Conservation (phyloP, 2,888 invertebrate genomes). For the Calameuta filiformis region DNA sequence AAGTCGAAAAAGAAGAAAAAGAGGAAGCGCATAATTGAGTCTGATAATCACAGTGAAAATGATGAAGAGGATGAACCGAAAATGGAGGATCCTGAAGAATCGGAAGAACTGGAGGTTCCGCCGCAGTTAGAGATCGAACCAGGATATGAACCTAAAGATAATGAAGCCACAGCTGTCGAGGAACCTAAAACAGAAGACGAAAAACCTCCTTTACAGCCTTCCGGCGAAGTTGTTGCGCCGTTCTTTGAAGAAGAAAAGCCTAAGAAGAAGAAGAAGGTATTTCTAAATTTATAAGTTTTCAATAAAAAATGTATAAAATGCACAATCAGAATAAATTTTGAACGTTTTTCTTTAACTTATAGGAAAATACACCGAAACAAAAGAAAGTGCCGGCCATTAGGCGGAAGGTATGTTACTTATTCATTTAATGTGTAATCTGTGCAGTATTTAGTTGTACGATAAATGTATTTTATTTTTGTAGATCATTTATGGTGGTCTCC, state of each 20-base stretch:
- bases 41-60: constrained; percentile 63
- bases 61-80: constrained; percentile 63
- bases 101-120: constrained; percentile 1
- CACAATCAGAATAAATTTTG: not conserved
- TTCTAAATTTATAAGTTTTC: not conserved
- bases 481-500: constrained; percentile 64
- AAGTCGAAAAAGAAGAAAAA: constrained; percentile 67
- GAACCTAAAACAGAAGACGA: constrained; percentile 6
- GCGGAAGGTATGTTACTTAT: constrained; percentile 32
- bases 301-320: not conserved
- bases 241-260: constrained; percentile 26
- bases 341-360: constrained; percentile 3
- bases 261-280: constrained; percentile 34
- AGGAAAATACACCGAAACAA: constrained; percentile 35
- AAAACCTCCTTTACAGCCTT: not conserved
- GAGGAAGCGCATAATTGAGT: constrained; percentile 63
- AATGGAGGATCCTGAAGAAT: constrained; percentile 59
- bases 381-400: constrained; percentile 34
- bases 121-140: not conserved
- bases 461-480: constrained; percentile 27
- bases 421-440: constrained; percentile 17
- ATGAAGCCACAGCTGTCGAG: not conserved
- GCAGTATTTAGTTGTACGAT: not conserved
- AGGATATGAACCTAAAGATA: not conserved
- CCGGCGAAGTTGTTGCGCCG: constrained; percentile 7